phyloP scores from a whole-genome alignment of 1,140 invertebrate genomes.

The Sitophilus oryzae region DNA sequence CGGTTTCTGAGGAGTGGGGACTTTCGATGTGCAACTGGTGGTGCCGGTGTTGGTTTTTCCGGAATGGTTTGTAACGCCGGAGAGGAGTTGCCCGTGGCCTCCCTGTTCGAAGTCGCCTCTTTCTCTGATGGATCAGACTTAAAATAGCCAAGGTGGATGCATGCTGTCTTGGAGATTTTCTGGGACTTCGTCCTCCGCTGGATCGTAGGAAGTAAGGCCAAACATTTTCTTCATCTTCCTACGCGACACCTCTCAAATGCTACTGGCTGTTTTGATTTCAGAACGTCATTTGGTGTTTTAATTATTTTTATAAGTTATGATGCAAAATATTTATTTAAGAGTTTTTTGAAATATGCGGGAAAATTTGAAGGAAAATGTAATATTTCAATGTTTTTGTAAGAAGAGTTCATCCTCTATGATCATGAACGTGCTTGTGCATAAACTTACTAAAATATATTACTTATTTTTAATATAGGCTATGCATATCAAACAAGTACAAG shows the following conservation, averaged over 20 bases:
- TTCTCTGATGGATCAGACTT: conserved; percentile 55
- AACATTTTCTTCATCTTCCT: conserved; percentile 23
- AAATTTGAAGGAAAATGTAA: too few relatives aligned
- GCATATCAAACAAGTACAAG: too few relatives aligned
- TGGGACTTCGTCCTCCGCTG: conserved; percentile 53
- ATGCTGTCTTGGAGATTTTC: conserved; percentile 80
- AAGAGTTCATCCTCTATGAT: too few relatives aligned
- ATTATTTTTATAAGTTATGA: too few relatives aligned
- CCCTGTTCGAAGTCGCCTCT: conserved; percentile 37
- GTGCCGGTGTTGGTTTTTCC: conserved; percentile 14
- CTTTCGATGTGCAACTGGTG: background rate
- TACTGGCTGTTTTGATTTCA: conserved; percentile 12
- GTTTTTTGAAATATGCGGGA: too few relatives aligned
- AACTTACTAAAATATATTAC: too few relatives aligned
- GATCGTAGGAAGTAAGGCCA: conserved; percentile 6
- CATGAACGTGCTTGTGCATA: too few relatives aligned
- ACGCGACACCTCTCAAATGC: conserved; percentile 16
- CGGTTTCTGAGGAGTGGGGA: conserved; percentile 13
- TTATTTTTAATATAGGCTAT: too few relatives aligned
- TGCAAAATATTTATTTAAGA: too few relatives aligned
- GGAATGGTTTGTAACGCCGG: conserved; percentile 13
- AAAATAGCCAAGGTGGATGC: conserved; percentile 78
- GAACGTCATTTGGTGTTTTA: too few relatives aligned
- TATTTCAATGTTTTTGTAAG: too few relatives aligned
- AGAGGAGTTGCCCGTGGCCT: background rate